Percentiles rank a stretch among this genome's conserved stretches.
These are phyloP conservation scores for Oncorhynchus masou DNA, from an alignment of 2,113 vertebrate genomes.

Conservation along the genomic window DNA sequence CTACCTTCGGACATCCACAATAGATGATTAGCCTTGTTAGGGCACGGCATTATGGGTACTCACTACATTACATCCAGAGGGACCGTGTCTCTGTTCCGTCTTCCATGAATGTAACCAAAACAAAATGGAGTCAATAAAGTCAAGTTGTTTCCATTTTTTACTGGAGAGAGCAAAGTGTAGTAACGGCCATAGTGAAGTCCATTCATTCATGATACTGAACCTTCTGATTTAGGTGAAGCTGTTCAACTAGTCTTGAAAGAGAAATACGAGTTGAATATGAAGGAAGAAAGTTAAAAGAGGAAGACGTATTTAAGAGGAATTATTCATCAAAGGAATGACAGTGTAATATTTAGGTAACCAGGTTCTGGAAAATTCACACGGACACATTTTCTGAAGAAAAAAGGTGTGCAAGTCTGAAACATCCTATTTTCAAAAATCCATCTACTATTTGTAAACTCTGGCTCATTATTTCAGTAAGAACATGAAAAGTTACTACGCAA, in stretches of 20 bases:
- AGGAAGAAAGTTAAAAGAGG: conserved; percentile 52
- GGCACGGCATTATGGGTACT: conserved; percentile 42
- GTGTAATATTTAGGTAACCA: conserved; percentile 53
- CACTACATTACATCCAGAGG: conserved; percentile 47
- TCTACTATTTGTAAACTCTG: not conserved
- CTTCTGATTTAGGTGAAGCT: conserved; percentile 42
- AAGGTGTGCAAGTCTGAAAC: not conserved
- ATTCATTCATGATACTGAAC: conserved; percentile 34
- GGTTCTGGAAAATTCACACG: conserved; percentile 22
- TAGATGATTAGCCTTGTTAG: conserved; percentile 63
- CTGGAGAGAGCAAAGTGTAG: conserved; percentile 17
- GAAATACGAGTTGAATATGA: conserved; percentile 39
- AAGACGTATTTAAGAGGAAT: conserved; percentile 54
- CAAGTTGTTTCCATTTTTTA: conserved; percentile 21
- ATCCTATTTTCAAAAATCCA: not conserved
- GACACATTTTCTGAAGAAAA: not conserved
- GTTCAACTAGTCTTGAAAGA: conserved; percentile 47
- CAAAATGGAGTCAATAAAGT: conserved; percentile 28
- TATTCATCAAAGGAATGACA: conserved; percentile 57
- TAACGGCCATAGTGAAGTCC: conserved; percentile 3
- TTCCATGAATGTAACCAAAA: conserved; percentile 42
- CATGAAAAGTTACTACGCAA: conserved; percentile 52
- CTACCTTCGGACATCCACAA: conserved; percentile 55
- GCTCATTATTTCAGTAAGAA: conserved; percentile 2
- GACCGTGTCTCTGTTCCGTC: conserved; percentile 37